Evolutionary conservation across 2,797 vertebrate species (phyloP), one percentile per base, ranked within the genome.

Genomic region (Spheniscus humboldti): DNA sequence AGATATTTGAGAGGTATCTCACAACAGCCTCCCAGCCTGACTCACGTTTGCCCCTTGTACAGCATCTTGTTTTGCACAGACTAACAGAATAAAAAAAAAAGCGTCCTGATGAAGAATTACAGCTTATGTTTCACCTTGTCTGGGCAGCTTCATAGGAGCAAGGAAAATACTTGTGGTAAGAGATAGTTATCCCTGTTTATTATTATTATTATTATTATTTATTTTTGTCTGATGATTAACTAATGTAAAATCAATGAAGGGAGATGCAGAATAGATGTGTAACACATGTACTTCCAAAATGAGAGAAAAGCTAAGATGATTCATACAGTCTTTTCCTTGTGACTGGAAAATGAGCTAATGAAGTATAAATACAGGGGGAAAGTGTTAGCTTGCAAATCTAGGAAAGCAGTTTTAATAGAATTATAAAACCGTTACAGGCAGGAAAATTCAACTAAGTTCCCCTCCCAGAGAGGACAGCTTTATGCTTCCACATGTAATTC

Each of bases 361-460:
- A 75, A 92, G 41, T 53, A 67, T 37, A 89, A 92, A 93, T 73
- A 87, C 9, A 53, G 22, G 19, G 39, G 37, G 8, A 57, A 93
- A 76, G 8, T 7, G 11, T 73, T 91, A 87, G 57, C 90, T 74
- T 67, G 56, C 43, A 73, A 39, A 94, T 72, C 89, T 66, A 92
- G 55, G 77, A 74, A 94, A 64, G 74, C 7, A 53, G 45, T 76
- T 95, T 96, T 86, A 88, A 90, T 35, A 59, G 37, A 92, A 78
- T 73, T 60, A 60, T 20, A 83, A 52, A 83, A 86, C 37, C 23
- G 18, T 53, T 52, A 82, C 31, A 91, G 20, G 25, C n/a, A 87
- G 57, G 56, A 92, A 93, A 69, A 94, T 60, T 86, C 80, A 94
- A 64, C 84, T 85, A 86, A 84, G 78, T 60, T 92, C 7, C 43